phyloP scores from a whole-genome alignment of 2,113 vertebrate species.

The Thunnus thynnus region DNA sequence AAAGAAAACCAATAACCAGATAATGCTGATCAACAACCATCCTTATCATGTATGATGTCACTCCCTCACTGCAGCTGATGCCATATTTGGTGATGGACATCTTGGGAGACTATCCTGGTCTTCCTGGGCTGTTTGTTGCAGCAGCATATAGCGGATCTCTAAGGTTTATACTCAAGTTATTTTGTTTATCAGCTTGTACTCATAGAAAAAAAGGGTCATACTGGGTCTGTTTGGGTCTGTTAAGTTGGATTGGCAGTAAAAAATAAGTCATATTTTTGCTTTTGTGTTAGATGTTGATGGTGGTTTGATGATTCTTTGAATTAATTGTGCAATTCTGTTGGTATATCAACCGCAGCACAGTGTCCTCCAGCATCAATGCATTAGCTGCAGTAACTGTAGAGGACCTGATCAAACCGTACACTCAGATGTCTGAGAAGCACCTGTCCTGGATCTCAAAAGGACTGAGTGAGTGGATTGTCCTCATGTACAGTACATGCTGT shows the following conservation, averaged over 20 bases:
- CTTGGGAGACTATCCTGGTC: slow-evolving; percentile 82
- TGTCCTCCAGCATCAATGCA: slow-evolving; percentile 92
- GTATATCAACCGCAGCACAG: slow-evolving; percentile 82
- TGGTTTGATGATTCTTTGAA: no score
- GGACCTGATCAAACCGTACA: slow-evolving; percentile 87
- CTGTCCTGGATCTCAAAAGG: slow-evolving; percentile 88
- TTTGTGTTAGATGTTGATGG: no score
- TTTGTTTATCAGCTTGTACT: neutral
- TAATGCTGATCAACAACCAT: neutral
- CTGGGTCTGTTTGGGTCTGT: no score
- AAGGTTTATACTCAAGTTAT: slow-evolving; percentile 73
- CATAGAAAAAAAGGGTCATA: no score
- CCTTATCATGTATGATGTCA: neutral
- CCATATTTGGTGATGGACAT: slow-evolving; percentile 88
- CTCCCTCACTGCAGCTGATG: slow-evolving; percentile 81
- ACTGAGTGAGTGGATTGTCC: slow-evolving; percentile 82
- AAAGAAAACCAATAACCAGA: no score
- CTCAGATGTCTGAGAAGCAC: slow-evolving; percentile 83
- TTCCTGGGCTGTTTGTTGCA: slow-evolving; percentile 89
- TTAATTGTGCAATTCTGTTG: neutral
- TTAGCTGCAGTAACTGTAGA: slow-evolving; percentile 89
- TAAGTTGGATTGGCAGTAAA: no score
- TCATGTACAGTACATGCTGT: neutral
- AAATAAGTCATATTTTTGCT: no score
- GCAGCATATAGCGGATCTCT: slow-evolving; percentile 88